Conservation (phyloP, 2,113 vertebrate genomes). For the Pteropus alecto region DNA sequence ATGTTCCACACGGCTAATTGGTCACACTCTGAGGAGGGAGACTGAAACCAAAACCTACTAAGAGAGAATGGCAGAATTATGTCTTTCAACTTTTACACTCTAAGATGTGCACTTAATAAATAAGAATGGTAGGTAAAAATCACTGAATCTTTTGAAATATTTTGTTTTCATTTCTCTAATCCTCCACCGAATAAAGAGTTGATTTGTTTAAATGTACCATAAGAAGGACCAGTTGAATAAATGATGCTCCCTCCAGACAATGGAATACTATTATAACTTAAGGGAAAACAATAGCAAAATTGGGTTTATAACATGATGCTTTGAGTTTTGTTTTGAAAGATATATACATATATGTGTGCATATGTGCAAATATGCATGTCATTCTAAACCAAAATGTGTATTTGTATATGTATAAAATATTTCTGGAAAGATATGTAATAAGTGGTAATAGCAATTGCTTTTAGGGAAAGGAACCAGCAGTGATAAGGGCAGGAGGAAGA, state of each 20-base stretch:
- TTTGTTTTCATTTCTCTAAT: constrained; percentile 1
- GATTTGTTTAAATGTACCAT: not conserved
- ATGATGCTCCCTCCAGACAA: not conserved
- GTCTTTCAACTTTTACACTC: not conserved
- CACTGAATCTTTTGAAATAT: not conserved
- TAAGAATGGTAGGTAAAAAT: not conserved
- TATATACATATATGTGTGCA: not conserved
- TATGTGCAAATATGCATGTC: not conserved
- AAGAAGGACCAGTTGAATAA: not conserved
- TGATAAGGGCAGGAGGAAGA: not conserved
- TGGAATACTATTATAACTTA: not conserved
- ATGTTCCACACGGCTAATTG: not conserved
- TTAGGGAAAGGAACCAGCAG: not conserved
- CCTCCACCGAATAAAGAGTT: not conserved
- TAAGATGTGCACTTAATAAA: not conserved
- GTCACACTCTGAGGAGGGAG: not conserved
- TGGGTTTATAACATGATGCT: not conserved
- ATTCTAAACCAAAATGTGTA: not conserved
- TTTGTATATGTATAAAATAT: not conserved
- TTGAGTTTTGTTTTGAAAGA: constrained; percentile 34
- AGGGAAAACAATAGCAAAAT: not conserved
- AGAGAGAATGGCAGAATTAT: not conserved
- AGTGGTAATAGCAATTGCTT: not conserved
- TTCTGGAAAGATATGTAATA: not conserved
- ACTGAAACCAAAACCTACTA: not conserved